Evolutionary conservation across 2,797 vertebrate species (phyloP).

Genomic region (Arctocebus calabarensis): DNA sequence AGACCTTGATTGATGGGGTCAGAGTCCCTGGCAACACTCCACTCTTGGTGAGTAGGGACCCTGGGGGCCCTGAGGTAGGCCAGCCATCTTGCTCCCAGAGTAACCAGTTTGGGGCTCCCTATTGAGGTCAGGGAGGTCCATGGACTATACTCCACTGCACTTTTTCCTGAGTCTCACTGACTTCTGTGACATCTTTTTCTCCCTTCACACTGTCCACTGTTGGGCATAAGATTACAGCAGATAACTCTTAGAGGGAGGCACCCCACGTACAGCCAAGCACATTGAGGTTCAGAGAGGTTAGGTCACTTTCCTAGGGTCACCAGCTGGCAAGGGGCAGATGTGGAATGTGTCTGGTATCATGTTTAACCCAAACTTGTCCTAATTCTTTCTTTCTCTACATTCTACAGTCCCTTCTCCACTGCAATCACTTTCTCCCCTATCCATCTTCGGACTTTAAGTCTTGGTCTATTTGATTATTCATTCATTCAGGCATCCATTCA

Average conservation of each 20-base stretch:
- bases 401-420: background rate
- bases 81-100: background rate
- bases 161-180: background rate
- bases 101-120: background rate
- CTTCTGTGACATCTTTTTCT: background rate
- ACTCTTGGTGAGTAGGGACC: conserved; percentile 85
- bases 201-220: fast-evolving
- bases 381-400: background rate
- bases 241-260: background rate
- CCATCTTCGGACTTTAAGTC: background rate
- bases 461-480: background rate
- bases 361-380: background rate
- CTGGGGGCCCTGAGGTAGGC: background rate
- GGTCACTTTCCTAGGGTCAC: background rate
- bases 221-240: fast-evolving
- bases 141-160: background rate
- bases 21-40: conserved; percentile 88
- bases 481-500: background rate
- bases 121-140: background rate
- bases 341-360: background rate
- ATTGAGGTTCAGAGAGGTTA: background rate
- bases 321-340: background rate
- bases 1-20: conserved; percentile 88
- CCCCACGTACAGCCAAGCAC: background rate
- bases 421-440: background rate